phyloP scores from a whole-genome alignment of 2,113 vertebrate species.

The Hoplias malabaricus region DNA sequence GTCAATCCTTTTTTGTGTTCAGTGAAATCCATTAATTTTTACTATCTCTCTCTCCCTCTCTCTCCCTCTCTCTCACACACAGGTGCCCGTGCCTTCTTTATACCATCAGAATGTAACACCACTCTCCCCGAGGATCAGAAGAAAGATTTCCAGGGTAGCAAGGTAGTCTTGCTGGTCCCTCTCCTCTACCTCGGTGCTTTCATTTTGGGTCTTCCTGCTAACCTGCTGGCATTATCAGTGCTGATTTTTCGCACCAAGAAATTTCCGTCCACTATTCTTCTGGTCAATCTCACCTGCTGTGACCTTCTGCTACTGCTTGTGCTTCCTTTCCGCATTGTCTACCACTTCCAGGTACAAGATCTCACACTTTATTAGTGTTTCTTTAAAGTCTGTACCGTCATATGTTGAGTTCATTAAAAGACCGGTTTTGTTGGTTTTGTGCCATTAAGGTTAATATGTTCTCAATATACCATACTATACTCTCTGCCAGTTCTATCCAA shows the following conservation, averaged over 20 bases:
- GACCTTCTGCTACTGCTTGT: constrained; percentile 79
- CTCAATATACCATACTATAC: no score
- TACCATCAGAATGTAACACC: constrained; percentile 49
- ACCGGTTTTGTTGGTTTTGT: no score
- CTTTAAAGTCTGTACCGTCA: neutral
- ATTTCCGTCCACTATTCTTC: constrained; percentile 76
- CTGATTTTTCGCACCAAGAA: constrained; percentile 74
- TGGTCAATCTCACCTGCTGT: constrained; percentile 81
- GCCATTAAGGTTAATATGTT: no score
- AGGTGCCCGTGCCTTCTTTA: constrained; percentile 41
- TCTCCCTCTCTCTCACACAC: neutral
- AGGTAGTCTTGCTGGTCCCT: constrained; percentile 72
- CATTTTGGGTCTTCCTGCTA: constrained; percentile 79
- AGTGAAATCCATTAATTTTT: no score
- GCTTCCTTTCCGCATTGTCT: constrained; percentile 81
- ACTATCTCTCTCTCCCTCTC: neutral
- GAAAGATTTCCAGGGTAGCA: constrained; percentile 56
- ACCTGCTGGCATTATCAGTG: constrained; percentile 82
- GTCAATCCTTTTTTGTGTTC: no score
- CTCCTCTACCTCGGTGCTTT: constrained; percentile 74
- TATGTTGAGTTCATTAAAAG: no score
- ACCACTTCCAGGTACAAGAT: constrained; percentile 70
- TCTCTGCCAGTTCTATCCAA: no score
- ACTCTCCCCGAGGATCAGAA: constrained; percentile 58
- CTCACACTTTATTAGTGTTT: neutral